A percentile compares a stretch with the other conserved stretches of the same genome.
phyloP scores from a whole-genome alignment of 2,113 vertebrate genomes.

The Hemibagrus wyckioides region DNA sequence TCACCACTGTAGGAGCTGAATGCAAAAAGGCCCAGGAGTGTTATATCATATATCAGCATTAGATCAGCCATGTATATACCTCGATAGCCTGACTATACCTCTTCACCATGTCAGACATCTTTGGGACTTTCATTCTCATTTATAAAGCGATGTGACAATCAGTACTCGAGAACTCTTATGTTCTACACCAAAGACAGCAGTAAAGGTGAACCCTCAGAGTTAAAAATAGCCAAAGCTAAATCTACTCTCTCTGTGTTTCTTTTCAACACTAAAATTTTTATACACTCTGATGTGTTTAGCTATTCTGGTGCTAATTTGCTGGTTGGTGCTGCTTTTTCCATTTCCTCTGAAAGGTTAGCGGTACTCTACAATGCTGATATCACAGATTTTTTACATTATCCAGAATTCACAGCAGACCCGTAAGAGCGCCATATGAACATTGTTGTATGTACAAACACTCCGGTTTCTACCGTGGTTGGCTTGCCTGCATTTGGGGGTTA shows the following conservation, averaged over 20 bases:
- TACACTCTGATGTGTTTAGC: neutral
- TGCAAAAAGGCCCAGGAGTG: slow-evolving; percentile 38
- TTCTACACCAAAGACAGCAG: slow-evolving; percentile 22
- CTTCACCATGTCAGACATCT: slow-evolving; percentile 22
- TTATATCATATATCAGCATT: slow-evolving; percentile 42
- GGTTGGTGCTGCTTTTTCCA: neutral
- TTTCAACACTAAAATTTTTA: neutral
- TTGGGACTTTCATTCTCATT: slow-evolving; percentile 44
- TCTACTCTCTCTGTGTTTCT: neutral
- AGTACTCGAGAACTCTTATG: slow-evolving; percentile 35
- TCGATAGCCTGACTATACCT: slow-evolving; percentile 27
- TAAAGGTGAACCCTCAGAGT: slow-evolving; percentile 16
- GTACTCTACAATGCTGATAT: neutral
- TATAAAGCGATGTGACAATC: slow-evolving; percentile 42
- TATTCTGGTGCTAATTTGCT: neutral
- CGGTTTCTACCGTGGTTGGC: neutral
- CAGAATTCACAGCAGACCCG: neutral
- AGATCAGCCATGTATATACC: slow-evolving; percentile 31
- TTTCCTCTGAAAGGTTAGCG: neutral
- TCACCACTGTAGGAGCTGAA: slow-evolving; percentile 15
- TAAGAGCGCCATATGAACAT: neutral
- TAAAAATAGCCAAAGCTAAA: slow-evolving; percentile 2
- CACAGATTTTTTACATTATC: neutral
- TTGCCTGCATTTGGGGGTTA: neutral
- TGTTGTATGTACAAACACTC: neutral